Conservation (phyloP, 2,888 invertebrate species). For the Polydrusus pterygomalis region DNA sequence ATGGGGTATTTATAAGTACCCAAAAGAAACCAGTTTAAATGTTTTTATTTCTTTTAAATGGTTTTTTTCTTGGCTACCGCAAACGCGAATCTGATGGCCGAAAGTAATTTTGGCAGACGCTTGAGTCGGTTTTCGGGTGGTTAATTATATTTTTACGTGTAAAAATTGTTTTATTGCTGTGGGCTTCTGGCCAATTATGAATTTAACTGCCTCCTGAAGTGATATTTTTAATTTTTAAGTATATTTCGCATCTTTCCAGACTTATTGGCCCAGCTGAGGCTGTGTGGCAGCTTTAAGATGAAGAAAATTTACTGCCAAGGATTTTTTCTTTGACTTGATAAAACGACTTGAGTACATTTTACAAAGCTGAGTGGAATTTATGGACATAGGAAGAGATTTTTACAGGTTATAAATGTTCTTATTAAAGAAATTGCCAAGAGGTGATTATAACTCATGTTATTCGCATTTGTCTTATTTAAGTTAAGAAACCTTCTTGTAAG, state of each 20-base stretch:
- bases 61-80: constrained; percentile 43
- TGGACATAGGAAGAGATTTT: constrained; percentile 32
- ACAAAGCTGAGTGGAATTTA: constrained; percentile 41
- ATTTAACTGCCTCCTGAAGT: constrained; percentile 59
- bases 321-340: constrained; percentile 44
- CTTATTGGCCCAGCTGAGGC: constrained; percentile 51
- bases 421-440: constrained; percentile 31
- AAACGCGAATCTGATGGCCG: constrained; percentile 51
- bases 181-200: constrained; percentile 64
- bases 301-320: constrained; percentile 39
- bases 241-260: constrained; percentile 57
- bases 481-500: too few relatives aligned
- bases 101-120: constrained; percentile 65
- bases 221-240: constrained; percentile 64
- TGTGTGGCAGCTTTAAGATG: constrained; percentile 41
- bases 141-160: constrained; percentile 64
- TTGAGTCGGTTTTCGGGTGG: constrained; percentile 66
- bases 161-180: constrained; percentile 63
- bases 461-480: too few relatives aligned
- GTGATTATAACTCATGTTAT: constrained; percentile 29
- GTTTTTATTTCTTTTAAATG: constrained; percentile 29
- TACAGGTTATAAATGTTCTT: constrained; percentile 38
- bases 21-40: constrained; percentile 34
- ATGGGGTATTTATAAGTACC: constrained; percentile 8
- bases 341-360: constrained; percentile 31